These are phyloP conservation scores for Toxonevra muliebris DNA, from an alignment of 2,888 invertebrate species.

Conservation along the genomic window DNA sequence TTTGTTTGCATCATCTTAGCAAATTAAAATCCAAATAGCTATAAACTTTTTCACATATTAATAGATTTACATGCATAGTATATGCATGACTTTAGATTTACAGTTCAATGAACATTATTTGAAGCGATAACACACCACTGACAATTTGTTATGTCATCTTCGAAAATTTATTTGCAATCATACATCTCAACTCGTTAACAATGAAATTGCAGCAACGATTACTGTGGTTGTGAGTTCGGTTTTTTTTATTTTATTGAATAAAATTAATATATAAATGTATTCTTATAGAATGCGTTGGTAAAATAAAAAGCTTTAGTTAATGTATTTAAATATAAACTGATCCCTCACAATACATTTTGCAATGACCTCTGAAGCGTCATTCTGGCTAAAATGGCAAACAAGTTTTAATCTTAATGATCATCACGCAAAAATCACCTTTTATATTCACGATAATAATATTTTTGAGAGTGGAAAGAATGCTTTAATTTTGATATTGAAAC, in stretches of 20 bases:
- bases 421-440: background rate
- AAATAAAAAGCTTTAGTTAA: background rate
- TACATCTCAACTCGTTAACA: no score
- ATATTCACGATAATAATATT: background rate
- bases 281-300: background rate
- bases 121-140: background rate
- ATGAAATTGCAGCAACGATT: no score
- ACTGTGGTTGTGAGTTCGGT: no score
- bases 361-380: constrained; percentile 3
- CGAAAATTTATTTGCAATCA: constrained; percentile 9
- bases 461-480: background rate
- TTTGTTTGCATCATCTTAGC: background rate
- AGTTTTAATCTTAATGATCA: background rate
- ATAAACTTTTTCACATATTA: background rate
- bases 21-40: constrained; percentile 5
- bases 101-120: background rate
- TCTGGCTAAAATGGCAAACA: background rate
- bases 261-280: no score
- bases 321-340: background rate
- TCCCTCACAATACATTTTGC: background rate
- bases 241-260: background rate
- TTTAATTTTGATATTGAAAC: background rate
- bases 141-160: constrained; percentile 9
- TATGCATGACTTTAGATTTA: background rate
- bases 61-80: constrained; percentile 1